Evolutionary conservation across 37 sponge, comb jelly and placozoan species (phyloP).

Genomic region (Diacarnus erythraeanus): DNA sequence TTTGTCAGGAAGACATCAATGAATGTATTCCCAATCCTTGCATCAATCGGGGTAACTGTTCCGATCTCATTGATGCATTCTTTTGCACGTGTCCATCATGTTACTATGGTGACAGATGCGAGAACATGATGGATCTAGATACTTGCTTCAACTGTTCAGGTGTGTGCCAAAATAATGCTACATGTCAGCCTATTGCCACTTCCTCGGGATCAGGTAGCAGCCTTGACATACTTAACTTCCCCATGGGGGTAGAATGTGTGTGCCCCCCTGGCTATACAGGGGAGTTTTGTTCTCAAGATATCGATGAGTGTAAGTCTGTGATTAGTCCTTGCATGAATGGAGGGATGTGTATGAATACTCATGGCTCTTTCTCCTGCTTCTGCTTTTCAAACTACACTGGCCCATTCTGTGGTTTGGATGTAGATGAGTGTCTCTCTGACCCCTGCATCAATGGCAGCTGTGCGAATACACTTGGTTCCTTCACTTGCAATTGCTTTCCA

Average conservation of each 20-base stretch:
- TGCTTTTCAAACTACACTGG: neutral
- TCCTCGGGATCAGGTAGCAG: neutral
- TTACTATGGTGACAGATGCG: constrained; percentile 57
- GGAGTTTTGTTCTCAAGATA: neutral
- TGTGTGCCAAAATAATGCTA: constrained; percentile 46
- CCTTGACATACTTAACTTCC: neutral
- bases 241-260: neutral
- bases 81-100: constrained; percentile 56
- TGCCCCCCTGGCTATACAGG: neutral
- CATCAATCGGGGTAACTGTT: constrained; percentile 46
- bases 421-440: neutral
- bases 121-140: constrained; percentile 53
- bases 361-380: neutral
- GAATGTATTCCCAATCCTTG: constrained; percentile 45
- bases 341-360: neutral
- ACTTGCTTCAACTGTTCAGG: constrained; percentile 47
- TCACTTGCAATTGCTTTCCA: constrained; percentile 63
- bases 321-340: neutral
- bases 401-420: neutral
- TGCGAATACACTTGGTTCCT: too few species aligned
- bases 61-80: constrained; percentile 26
- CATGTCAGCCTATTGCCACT: constrained; percentile 26
- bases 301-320: neutral
- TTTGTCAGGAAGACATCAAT: constrained; percentile 49
- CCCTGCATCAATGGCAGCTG: neutral